Base-by-base conservation (phyloP, 2,113 vertebrate species). In the Reinhardtius hippoglossoides region DNA sequence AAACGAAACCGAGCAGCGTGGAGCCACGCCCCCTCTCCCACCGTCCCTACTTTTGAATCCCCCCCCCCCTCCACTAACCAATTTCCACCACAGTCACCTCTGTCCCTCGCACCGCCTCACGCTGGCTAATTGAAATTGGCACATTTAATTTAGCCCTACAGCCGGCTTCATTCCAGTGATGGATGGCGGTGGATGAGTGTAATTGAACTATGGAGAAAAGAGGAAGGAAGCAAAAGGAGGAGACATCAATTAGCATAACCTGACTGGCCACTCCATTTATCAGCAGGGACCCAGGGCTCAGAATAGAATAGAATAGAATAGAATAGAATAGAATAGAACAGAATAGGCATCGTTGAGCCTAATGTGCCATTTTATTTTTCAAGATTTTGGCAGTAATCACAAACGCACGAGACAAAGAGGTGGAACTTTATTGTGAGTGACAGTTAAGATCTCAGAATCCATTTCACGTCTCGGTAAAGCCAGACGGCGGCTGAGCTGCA, bases 151-250 rank as follows among this genome's bases (percentile, higher is more conserved):
- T 94, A 80, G 90, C 91, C 87, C 85, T 83, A 68, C 88, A 85
- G 92, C 91, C 90, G 76, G 86, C 92, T 93, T 90, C 90, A 89
- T 94, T 92, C 88, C 86, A 69, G 88, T 95, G 94, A 94, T 94
- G 90, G 93, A 95, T 94, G 92, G 88, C 88, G 75, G 80, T 92
- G 85, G 91, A 90, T 88, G 92, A 92, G 85, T 91, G 85, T 94
- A 94, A 95, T 93, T 94, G 89, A 91, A 94, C 92, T 94, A 93
- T 90, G 93, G 89, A 92, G 89, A 91, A 84, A 81, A 89, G 84
- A 88, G 90, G 92, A 92, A 93, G 91, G 91, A 92, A 94, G 91
- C 81, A 79, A 27, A 58, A 80, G 82, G 82, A 88, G 73, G 79
- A 91, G 89, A 91, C 90, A 92, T 93, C 89, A 90, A 92, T 93